Base-by-base conservation (phyloP, 2,888 invertebrate genomes). In the Anticlea derivata region DNA sequence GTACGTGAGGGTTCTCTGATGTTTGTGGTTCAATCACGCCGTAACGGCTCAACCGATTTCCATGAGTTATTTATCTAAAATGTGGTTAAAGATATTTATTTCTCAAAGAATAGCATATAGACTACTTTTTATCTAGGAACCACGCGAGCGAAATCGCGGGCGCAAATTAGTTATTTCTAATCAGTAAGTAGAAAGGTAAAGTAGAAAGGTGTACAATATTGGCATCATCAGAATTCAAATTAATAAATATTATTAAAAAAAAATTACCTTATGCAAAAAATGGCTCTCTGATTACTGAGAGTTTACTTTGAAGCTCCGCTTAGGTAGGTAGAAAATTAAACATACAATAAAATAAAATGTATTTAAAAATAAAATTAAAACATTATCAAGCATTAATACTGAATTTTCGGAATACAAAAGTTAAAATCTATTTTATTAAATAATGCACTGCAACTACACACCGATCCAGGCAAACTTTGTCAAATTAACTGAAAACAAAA, bases 401-500 rank as follows among this genome's bases (percentile, higher is more conserved):
- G 70, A 68, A 33, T 55, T 54, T 49, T 65, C 47, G 61, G 63
- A 75, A 72, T 67, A 56, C 55, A 62, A 68, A 54, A 39, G 56
- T 52, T 37, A 27, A 61, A 67, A 60, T 53, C 6, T 33, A 20
- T 17, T 17, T 17, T 17, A 17, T 17, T 3, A 17, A 17, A 17
- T 17, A 44, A 61, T 60, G 39, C 8, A 24, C 50, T 44, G 39
- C 31, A 46, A 61, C 75, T 86, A 87, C 86, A 88, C 88, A 89
- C 87, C 88, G 76, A 82, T 84, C 82, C 83, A 78, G 74, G 74
- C 73, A 78, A 72, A 69, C 66, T 62, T 71, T 81, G 80, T 71
- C 73, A 84, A 86, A 86, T 87, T 81, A 88, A 89, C 88, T 88
- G 88, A 80, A 89, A 89, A 78, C 61, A 83, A 83, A 85, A 65